Evolutionary conservation across 2,797 vertebrate species (phyloP), one percentile per base, ranked within the genome.

Genomic region (Kryptopterus vitreolus): DNA sequence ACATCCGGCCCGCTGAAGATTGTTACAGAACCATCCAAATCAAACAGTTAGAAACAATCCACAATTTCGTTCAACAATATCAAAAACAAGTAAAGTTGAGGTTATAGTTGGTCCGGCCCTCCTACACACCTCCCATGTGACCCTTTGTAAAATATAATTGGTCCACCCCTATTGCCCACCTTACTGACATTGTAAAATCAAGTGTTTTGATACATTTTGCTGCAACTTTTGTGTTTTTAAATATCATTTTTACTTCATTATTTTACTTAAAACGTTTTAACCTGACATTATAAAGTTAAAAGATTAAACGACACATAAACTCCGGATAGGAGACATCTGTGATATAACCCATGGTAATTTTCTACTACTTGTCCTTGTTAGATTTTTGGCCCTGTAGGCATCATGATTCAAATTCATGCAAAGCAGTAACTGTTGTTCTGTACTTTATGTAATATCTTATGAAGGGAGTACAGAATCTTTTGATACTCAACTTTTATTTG

Each of bases 401-500:
- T 18, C 18, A n/a, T 12, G n/a, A n/a, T 18, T 33, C 43, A 33
- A 71, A 55, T 6, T 55, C 69, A 33, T 71, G 50, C 29, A 71
- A 18, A 20, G 15, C 69, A 33, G 33, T 33, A 74, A 58, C 33
- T 24, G 8, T 11, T 59, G 18, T 20, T 38, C 15, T 43, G 5
- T 38, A 38, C 3, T 58, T 35, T 57, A 3, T 24, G 38, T 43
- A 43, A 43, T 43, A 43, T 43, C 38, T 43, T 43, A 43, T 20
- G 8, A 70, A 33, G 11, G 2, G 16, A 63, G 16, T 13, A 53
- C 71, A 73, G 13, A 73, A 73, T 52, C 29, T 38, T 13, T 15
- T 31, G 26, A 38, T 77, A 31, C 7, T 52, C 53, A 81, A 50
- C 66, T 82, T n/a, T 84, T 81, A 69, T 61, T 86, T 71, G 6